These are phyloP conservation scores for Sycophila sp. DNA, from an alignment of 1,140 invertebrate species.

Conservation along the genomic window DNA sequence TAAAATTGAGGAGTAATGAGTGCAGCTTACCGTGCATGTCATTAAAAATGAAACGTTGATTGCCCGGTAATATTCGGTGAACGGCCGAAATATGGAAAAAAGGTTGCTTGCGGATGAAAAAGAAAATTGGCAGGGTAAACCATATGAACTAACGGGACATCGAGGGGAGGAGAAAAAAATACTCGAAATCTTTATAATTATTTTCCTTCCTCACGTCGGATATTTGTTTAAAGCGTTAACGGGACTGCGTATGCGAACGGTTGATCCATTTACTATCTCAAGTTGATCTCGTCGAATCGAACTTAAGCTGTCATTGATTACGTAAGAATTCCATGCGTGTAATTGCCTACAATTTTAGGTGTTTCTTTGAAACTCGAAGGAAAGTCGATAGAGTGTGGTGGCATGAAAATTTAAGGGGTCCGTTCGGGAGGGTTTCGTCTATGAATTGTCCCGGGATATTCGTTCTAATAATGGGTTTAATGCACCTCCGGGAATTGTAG, in stretches of 20 bases:
- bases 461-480: too few relatives aligned
- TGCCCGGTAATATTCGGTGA: too few relatives aligned
- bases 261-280: conserved; percentile 3
- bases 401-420: background rate
- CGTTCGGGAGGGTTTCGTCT: too few relatives aligned
- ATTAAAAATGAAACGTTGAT: too few relatives aligned
- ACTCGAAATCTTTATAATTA: background rate
- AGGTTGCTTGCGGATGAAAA: too few relatives aligned
- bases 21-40: too few relatives aligned
- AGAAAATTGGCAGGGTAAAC: too few relatives aligned
- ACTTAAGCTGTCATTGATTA: background rate
- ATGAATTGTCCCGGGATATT: too few relatives aligned
- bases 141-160: conserved; percentile 1
- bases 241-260: background rate
- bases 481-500: too few relatives aligned
- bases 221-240: conserved; percentile 21
- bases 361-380: background rate
- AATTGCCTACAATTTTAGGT: conserved; percentile 3
- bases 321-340: background rate
- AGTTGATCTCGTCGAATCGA: conserved; percentile 7
- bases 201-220: background rate
- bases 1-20: too few relatives aligned
- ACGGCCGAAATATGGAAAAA: too few relatives aligned
- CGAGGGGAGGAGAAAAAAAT: background rate
- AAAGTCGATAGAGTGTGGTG: background rate